Base-by-base conservation (phyloP, 2,113 vertebrate species). In the Dasyprocta punctata region DNA sequence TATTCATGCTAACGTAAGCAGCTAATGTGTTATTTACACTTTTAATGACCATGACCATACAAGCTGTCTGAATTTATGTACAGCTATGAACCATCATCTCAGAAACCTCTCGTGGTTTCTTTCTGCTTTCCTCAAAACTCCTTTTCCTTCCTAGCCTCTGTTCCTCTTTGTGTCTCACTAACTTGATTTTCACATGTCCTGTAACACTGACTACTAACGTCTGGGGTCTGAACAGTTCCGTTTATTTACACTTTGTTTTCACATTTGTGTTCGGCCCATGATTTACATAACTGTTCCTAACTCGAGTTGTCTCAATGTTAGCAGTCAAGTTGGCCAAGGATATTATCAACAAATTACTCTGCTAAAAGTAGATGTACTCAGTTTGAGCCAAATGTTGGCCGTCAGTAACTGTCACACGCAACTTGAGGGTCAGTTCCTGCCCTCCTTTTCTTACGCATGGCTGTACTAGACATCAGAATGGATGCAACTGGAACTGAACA, bases 271-370 rank as follows among this genome's bases (percentile, higher is more conserved):
- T 94, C 65, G 38, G 82, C 26, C 71, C 69, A 47, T 52, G 84
- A 84, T 91, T 95, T 97, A 93, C 71, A 84, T 87, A 92, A 90
- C 67, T 73, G 87, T 83, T 92, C 97, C 77, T 93, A 96, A 94
- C 95, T 60, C 38, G 28, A 91, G 11, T 82, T 93, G 73, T 49
- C 36, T 65, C 93, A 30, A 58, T 60, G 1, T 92, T 92, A 95
- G 89, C 92, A 86, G 97, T n/a, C 94, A 89, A 96, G 58, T 77
- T 98, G 94, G 24, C 75, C 0, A 58, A 90, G 65, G 89, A 95
- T 88, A 65, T 73, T 95, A 97, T 96, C 97, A 98, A 97, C 96
- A 97, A 90, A 95, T 88, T 69, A 88, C 71, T 94, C 71, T 67
- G 90, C 93, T 97, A 81, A 96, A 83, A 97, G 95, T 97, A 94